These are phyloP conservation scores for Clepsis dumicolana DNA, from an alignment of 2,888 invertebrate genomes.

Conservation along the genomic window DNA sequence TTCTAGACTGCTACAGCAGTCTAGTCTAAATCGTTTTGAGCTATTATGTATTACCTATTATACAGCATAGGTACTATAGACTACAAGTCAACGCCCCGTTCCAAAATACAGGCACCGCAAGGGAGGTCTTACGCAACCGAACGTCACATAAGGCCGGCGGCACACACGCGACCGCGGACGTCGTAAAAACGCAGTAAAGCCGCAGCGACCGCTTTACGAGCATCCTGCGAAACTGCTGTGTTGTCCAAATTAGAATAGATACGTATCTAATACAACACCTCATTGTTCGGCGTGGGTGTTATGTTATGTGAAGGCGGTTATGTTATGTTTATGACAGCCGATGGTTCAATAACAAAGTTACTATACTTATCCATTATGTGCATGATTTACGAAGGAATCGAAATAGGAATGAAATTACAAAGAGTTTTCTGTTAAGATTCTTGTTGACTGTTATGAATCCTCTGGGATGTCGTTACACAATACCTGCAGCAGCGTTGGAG, in stretches of 20 bases:
- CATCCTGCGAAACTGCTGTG: conserved; percentile 27
- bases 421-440: too few species aligned
- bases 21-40: too few species aligned
- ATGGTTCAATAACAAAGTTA: background rate
- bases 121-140: conserved; percentile 23
- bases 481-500: too few species aligned
- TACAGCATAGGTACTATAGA: background rate
- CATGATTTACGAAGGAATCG: background rate
- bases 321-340: background rate
- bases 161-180: conserved; percentile 38
- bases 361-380: background rate
- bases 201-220: conserved; percentile 36
- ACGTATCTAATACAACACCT: conserved; percentile 30
- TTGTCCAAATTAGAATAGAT: conserved; percentile 25
- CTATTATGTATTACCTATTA: too few species aligned
- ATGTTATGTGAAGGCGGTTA: conserved; percentile 4
- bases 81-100: conserved; percentile 3
- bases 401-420: too few species aligned
- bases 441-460: too few species aligned
- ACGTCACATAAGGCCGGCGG: conserved; percentile 31
- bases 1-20: too few species aligned
- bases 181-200: conserved; percentile 41
- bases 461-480: too few species aligned
- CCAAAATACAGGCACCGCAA: conserved; percentile 8
- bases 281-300: conserved; percentile 28